phyloP scores from a whole-genome alignment of 2,888 invertebrate species.

The Deroplatys truncata region DNA sequence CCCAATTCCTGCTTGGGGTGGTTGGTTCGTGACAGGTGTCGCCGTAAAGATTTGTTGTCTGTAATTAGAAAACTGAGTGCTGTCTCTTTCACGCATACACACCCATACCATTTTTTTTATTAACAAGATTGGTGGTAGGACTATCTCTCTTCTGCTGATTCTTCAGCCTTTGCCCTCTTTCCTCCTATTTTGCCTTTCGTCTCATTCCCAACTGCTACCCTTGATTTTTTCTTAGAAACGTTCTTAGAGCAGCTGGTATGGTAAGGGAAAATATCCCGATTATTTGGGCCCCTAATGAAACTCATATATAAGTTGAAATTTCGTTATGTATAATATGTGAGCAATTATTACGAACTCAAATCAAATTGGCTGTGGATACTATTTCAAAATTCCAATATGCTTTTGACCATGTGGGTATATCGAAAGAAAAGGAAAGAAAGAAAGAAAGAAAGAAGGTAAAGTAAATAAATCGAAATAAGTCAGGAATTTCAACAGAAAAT shows the following conservation, averaged over 20 bases:
- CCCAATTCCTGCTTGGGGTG: constrained; percentile 36
- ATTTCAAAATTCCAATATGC: too few relatives aligned
- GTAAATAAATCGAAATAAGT: too few relatives aligned
- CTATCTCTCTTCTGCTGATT: not conserved
- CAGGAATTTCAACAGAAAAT: too few relatives aligned
- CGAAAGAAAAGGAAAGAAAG: too few relatives aligned
- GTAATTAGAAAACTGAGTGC: constrained; percentile 46
- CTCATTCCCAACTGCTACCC: not conserved
- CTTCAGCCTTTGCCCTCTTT: not conserved
- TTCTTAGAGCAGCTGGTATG: not conserved
- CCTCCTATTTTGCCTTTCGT: not conserved
- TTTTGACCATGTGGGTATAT: too few relatives aligned
- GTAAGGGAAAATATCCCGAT: not conserved
- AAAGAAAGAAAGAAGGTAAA: too few relatives aligned
- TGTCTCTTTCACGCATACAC: constrained; percentile 40
- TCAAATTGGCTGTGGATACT: too few relatives aligned
- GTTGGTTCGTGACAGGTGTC: constrained; percentile 43
- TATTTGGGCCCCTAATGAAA: too few relatives aligned
- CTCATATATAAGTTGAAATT: too few relatives aligned
- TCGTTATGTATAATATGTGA: too few relatives aligned
- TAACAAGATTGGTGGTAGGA: not conserved
- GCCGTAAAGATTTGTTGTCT: constrained; percentile 45
- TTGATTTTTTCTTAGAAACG: not conserved
- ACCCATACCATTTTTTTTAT: constrained; percentile 32
- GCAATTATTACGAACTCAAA: too few relatives aligned